Conservation (phyloP, 2,797 vertebrate species). For the Pangasius krempfi region DNA sequence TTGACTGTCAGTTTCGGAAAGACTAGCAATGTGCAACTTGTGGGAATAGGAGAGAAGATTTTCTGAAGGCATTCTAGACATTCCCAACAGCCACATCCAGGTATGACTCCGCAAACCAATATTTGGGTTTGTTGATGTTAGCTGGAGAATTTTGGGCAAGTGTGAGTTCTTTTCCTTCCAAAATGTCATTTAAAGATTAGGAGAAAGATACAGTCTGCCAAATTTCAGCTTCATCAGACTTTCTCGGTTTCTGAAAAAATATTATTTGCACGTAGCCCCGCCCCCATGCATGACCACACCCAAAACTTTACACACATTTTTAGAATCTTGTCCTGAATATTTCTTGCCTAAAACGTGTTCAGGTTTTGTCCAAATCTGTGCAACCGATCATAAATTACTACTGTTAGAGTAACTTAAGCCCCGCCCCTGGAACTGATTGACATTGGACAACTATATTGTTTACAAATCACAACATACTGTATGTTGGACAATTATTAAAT, state of each 20-base stretch:
- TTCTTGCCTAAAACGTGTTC: neutral
- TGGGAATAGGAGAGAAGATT: neutral
- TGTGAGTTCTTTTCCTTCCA: neutral
- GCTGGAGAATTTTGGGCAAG: neutral
- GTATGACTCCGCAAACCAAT: neutral
- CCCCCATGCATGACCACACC: neutral
- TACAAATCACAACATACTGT: neutral
- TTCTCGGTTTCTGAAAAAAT: neutral
- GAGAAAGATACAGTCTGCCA: neutral
- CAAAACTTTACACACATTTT: neutral
- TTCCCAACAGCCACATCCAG: neutral
- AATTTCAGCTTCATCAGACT: neutral
- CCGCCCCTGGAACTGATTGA: neutral
- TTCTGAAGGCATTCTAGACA: neutral
- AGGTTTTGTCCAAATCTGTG: neutral
- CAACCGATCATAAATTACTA: neutral
- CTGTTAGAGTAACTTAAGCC: neutral
- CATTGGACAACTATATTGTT: neutral
- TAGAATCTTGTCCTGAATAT: neutral
- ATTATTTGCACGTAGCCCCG: neutral
- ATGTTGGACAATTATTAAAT: neutral
- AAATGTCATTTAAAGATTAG: neutral
- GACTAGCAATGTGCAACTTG: neutral
- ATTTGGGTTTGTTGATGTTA: neutral
- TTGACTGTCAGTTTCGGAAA: neutral